phyloP scores from a whole-genome alignment of 2,797 vertebrate genomes.

The Megalops cyprinoides region DNA sequence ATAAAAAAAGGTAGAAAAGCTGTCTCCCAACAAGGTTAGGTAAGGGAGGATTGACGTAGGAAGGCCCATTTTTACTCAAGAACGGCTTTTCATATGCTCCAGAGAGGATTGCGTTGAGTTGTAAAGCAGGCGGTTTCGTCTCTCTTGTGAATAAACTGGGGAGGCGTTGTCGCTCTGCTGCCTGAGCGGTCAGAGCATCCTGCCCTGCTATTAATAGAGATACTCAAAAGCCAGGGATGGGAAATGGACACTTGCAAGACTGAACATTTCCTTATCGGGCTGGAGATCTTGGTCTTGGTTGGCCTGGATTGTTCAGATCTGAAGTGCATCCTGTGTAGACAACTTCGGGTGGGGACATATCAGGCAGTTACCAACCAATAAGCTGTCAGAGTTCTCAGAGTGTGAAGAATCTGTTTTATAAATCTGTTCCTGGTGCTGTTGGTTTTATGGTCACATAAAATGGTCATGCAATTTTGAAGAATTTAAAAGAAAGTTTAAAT shows the following conservation, averaged over 20 bases:
- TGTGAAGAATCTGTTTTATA: background rate
- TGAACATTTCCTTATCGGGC: background rate
- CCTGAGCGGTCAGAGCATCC: background rate
- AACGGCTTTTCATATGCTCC: background rate
- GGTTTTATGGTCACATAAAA: background rate
- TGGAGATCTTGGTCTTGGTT: background rate
- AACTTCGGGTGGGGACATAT: background rate
- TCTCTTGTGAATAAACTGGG: background rate
- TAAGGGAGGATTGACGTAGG: background rate
- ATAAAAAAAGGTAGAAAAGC: slow-evolving; percentile 9
- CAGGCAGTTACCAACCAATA: background rate
- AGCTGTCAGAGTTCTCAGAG: background rate
- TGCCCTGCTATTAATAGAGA: slow-evolving; percentile 1
- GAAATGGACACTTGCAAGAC: background rate
- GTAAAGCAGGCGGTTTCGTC: background rate
- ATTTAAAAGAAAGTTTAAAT: too few relatives aligned
- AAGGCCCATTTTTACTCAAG: background rate
- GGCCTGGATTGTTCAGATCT: background rate
- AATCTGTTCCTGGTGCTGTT: background rate
- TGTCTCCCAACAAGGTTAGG: background rate
- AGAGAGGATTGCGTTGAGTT: background rate
- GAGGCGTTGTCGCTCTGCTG: background rate
- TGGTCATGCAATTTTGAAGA: background rate
- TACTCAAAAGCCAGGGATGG: background rate
- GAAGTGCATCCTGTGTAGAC: background rate